These are phyloP conservation scores for Carlito syrichta DNA, from an alignment of 2,113 vertebrate genomes.

Conservation along the genomic window DNA sequence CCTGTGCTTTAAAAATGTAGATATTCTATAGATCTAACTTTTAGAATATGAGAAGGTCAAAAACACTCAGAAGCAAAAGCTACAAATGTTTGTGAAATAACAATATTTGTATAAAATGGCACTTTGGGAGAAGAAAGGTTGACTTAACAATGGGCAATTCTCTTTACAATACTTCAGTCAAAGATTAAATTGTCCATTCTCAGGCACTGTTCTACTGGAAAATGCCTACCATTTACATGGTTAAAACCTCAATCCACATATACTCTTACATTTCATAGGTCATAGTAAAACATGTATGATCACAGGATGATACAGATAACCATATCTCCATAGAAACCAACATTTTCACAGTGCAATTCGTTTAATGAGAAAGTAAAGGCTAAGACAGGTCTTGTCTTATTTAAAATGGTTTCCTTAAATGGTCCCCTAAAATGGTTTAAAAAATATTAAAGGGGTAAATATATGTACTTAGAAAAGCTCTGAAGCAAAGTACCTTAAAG, in stretches of 20 bases:
- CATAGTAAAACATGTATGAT: not conserved
- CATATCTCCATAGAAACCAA: not conserved
- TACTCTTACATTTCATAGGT: not conserved
- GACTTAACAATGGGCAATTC: not conserved
- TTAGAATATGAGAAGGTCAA: not conserved
- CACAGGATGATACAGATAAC: not conserved
- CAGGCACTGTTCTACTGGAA: not conserved
- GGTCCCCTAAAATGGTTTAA: not conserved
- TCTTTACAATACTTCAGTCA: not conserved
- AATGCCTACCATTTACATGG: not conserved
- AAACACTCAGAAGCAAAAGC: not conserved
- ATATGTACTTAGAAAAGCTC: slow-evolving; percentile 17
- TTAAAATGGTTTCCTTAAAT: too few species aligned
- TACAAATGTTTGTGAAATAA: not conserved
- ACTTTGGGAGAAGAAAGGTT: not conserved
- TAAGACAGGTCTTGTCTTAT: not conserved
- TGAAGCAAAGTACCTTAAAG: slow-evolving; percentile 53
- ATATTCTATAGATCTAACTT: not conserved
- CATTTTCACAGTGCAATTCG: too few species aligned
- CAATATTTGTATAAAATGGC: not conserved
- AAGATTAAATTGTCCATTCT: not conserved
- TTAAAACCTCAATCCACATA: not conserved
- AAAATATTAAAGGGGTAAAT: not conserved
- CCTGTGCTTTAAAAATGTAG: not conserved
- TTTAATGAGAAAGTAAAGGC: not conserved